phyloP scores from a whole-genome alignment of 2,113 vertebrate species.

The Lagopus muta region DNA sequence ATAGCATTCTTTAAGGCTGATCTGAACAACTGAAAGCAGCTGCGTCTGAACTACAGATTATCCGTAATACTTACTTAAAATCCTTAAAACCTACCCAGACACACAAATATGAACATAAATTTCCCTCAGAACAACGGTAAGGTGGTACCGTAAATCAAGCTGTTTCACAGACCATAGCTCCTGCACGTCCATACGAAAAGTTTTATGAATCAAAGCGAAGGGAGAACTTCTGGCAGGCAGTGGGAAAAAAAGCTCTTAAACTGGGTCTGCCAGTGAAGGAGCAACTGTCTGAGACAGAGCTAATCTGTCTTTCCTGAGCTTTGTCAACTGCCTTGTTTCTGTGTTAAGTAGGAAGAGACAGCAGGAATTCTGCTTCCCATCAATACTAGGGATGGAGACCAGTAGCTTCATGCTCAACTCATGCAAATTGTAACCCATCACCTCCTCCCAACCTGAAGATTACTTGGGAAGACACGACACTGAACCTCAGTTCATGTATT shows the following conservation, averaged over 20 bases:
- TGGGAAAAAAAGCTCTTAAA: neutral
- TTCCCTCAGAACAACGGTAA: neutral
- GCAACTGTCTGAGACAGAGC: neutral
- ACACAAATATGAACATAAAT: neutral
- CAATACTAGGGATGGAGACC: neutral
- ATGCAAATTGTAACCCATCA: fast-evolving
- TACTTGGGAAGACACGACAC: neutral
- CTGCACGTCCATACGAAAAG: neutral
- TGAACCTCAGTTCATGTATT: neutral
- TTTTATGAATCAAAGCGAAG: neutral
- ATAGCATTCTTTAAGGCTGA: conserved; percentile 4
- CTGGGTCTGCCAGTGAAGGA: neutral
- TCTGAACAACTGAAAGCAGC: conserved; percentile 3
- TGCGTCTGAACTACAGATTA: conserved; percentile 41
- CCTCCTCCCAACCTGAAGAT: neutral
- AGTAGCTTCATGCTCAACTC: neutral
- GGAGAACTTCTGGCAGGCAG: neutral
- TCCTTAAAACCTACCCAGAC: conserved; percentile 40
- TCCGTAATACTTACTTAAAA: conserved; percentile 15
- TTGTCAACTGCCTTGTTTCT: neutral
- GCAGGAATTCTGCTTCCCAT: neutral
- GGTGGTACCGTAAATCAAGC: neutral
- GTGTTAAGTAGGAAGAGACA: neutral
- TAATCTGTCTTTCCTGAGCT: conserved; percentile 16
- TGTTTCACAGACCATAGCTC: neutral